Base-by-base conservation (phyloP, 2,888 invertebrate genomes). In the Zelleria hepariella region DNA sequence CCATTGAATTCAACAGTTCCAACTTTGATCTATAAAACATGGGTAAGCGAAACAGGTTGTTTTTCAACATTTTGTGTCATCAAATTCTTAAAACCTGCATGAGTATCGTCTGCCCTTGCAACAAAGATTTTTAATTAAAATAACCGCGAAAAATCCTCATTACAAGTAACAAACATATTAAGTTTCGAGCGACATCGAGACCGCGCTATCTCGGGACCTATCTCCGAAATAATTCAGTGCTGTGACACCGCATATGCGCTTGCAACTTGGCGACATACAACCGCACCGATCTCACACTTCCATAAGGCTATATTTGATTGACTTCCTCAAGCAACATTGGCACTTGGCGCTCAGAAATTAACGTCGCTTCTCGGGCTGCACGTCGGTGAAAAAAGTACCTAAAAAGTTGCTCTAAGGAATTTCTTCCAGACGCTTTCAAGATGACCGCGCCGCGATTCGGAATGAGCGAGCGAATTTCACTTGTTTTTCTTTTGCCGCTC, bases 391-490 rank as follows among this genome's bases (percentile, higher is more conserved):
- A 57, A 57, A 57, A 57, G 57, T 48, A 42, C 32, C 47, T 47
- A 57, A 57, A 57, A 58, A 49, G 53, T 48, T 48, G 58, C 25
- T 2, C 58, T 15, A 15, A 54, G 57, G 62, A 62, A 62, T 62
- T 58, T 52, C 58, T 26, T 51, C 23, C 48, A 61, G 61, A 59
- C 61, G 59, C 61, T 73, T 71, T 73, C 73, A 69, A 80, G 78
- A 81, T 77, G 79, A 72, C 71, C 73, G 71, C 72, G 80, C 75
- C 73, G 75, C 77, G 80, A 81, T 86, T 86, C 86, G 83, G 78
- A 84, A 87, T 85, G 85, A 86, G 86, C 76, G 80, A 82, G 82
- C 72, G 82, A 85, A 85, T 80, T 78, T 71, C 78, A 74, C 71
- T 74, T 68, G 75, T 80, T 84, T 87, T 86, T 86, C 85, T 82